Evolutionary conservation across 2,113 vertebrate species (phyloP).

Genomic region (Rhegmatorhina hoffmannsi): DNA sequence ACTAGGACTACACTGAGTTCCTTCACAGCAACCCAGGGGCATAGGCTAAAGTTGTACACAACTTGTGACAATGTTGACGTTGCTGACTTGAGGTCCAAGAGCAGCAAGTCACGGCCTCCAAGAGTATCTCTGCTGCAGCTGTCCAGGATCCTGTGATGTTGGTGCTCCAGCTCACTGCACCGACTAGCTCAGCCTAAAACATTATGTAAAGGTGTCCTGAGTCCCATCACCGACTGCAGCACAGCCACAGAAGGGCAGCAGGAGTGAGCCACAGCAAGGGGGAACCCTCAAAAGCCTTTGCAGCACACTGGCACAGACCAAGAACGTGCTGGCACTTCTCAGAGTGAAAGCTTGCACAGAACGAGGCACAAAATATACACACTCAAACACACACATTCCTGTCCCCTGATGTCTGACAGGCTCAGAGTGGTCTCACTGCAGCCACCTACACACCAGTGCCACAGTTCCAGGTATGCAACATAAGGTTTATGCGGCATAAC

Average conservation of each 20-base stretch:
- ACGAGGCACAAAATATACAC: background rate
- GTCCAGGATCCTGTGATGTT: background rate
- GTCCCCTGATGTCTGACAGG: background rate
- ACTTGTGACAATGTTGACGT: background rate
- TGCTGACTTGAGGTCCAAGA: background rate
- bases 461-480: background rate
- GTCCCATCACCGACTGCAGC: background rate
- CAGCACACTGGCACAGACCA: background rate
- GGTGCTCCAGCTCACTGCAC: background rate
- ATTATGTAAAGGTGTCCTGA: background rate
- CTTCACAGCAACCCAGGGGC: background rate
- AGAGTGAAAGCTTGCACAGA: background rate
- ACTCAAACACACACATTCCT: background rate
- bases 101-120: background rate
- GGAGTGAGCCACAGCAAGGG: background rate
- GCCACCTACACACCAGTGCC: background rate
- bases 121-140: background rate
- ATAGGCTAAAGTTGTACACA: rapidly evolving
- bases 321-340: background rate
- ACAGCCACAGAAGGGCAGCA: background rate
- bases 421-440: background rate
- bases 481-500: background rate
- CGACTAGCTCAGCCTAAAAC: background rate
- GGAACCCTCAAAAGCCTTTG: background rate
- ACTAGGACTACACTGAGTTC: background rate